A percentile compares a stretch with the other conserved stretches of the same genome.
phyloP scores from a whole-genome alignment of 2,797 vertebrate genomes.

The Clarias platycephalus region DNA sequence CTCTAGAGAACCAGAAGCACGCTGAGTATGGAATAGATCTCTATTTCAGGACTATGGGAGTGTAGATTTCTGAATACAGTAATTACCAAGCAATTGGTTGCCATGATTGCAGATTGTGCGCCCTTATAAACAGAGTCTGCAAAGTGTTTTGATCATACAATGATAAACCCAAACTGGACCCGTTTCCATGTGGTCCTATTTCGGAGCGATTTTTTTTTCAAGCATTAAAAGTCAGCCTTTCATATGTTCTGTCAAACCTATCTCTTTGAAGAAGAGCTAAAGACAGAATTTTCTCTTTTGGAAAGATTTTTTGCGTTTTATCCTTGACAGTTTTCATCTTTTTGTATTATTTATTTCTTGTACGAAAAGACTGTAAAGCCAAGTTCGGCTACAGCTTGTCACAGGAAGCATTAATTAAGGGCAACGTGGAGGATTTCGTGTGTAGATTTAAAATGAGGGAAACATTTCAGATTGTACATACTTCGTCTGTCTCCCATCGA shows the following conservation, averaged over 20 bases:
- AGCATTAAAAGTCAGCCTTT: constrained; percentile 12
- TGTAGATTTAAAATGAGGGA: no score
- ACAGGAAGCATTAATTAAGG: constrained; percentile 11
- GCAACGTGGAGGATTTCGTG: not conserved
- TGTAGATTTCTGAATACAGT: constrained; percentile 49
- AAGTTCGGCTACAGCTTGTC: not conserved
- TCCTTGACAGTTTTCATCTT: not conserved
- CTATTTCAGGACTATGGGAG: constrained; percentile 36
- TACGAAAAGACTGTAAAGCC: not conserved
- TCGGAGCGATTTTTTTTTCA: constrained; percentile 10
- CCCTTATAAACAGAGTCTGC: constrained; percentile 50
- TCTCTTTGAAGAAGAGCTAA: constrained; percentile 16
- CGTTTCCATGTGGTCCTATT: constrained; percentile 30
- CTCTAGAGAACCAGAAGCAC: constrained; percentile 11
- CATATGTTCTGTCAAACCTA: constrained; percentile 23
- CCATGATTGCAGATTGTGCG: constrained; percentile 53
- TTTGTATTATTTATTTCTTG: constrained; percentile 3
- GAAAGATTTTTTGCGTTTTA: not conserved
- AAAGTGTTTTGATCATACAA: constrained; percentile 49
- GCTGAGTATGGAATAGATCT: constrained; percentile 27
- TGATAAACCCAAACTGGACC: constrained; percentile 44
- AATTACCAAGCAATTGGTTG: constrained; percentile 55
- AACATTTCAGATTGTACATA: constrained; percentile 65
- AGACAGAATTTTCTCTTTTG: constrained; percentile 33
- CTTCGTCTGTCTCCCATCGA: constrained; percentile 87